Percentiles rank a stretch among this genome's conserved stretches.
Evolutionary conservation across 2,888 invertebrate species (phyloP).

Genomic region (Malacosoma neustria): DNA sequence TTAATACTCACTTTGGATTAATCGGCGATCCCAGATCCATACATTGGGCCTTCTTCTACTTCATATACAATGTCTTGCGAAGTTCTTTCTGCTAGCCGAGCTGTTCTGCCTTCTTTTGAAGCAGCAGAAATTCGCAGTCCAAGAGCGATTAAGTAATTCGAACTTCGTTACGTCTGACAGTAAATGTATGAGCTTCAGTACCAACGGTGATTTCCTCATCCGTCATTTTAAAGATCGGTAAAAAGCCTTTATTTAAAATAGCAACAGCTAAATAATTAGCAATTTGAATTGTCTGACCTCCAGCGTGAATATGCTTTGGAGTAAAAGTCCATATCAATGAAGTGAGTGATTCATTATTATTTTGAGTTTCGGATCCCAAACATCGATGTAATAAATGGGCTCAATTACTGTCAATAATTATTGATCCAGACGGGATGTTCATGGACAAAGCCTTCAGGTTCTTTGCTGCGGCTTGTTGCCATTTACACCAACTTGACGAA

Average conservation of each 20-base stretch:
- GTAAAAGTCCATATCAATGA: too few relatives aligned
- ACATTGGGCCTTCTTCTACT: slow-evolving; percentile 1
- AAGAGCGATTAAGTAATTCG: not conserved
- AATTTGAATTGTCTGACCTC: not conserved
- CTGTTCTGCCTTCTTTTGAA: slow-evolving; percentile 2
- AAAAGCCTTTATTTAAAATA: not conserved
- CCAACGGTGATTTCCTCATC: not conserved
- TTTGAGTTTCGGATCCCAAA: slow-evolving; percentile 2
- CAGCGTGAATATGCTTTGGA: not conserved
- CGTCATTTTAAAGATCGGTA: not conserved
- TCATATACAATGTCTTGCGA: not conserved
- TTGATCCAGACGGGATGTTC: slow-evolving; percentile 2
- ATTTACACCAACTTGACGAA: slow-evolving; percentile 4
- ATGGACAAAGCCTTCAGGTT: slow-evolving; percentile 1
- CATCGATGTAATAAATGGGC: slow-evolving; percentile 3
- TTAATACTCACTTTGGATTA: slow-evolving; percentile 1
- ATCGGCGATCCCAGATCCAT: slow-evolving; percentile 3
- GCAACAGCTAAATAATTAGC: not conserved
- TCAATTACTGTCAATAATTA: slow-evolving; percentile 1
- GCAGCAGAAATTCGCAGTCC: slow-evolving; percentile 1
- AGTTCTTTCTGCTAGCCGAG: not conserved
- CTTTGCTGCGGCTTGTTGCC: slow-evolving; percentile 3
- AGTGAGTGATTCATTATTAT: slow-evolving; percentile 2
- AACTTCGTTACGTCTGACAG: slow-evolving; percentile 1
- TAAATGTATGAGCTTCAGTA: not conserved